Evolutionary conservation across 2,888 invertebrate genomes (phyloP), one percentile per base, ranked within the genome.

Genomic region (Microdon myrmicae): DNA sequence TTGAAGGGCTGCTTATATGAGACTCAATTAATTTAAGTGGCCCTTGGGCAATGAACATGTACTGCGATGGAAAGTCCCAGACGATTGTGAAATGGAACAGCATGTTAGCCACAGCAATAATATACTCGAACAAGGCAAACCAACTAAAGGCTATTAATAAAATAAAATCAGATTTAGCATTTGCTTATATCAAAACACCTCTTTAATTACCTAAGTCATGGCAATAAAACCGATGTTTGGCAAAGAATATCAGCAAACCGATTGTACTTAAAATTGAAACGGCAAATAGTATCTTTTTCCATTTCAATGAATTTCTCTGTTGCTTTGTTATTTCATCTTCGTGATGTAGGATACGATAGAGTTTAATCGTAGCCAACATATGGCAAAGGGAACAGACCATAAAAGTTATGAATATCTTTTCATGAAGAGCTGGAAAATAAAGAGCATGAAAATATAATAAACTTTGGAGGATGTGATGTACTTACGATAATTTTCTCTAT

Each of bases 401-500:
- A 79, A 96, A 96, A 67, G 87, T 83, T 73, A 95, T 92, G 81
- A 96, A 96, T 72, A 94, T 89, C 79, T 92, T 92, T 81, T 95
- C 94, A 79, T 93, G 91, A 67, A 90, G 83, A 72, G 93, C 95
- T 95, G 82, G 49, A 87, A 85, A 35, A 61, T 10, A 60, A 51
- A 56, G 29, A 51, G 39, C 22, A 10, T 31, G 8, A 12, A 6
- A 28, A 12, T 19, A 12, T 9, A 32, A 17, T 17, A 3, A n/a
- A 1, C 12, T 31, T 1, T 23, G 8, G 10, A 28, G 23, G 10
- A 19, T 31, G 37, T 7, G 1, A 4, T 23, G 6, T 13, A 87
- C 92, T 90, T 83, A 95, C 95, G 92, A 83, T 95, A 96, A 79
- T 96, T 95, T 82, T 96, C 95, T 77, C 89, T 86, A 82, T 96